Percentiles rank a stretch among this genome's conserved stretches.
Evolutionary conservation across 1,140 invertebrate genomes (phyloP).

Genomic region (Chrysoperla carnea): DNA sequence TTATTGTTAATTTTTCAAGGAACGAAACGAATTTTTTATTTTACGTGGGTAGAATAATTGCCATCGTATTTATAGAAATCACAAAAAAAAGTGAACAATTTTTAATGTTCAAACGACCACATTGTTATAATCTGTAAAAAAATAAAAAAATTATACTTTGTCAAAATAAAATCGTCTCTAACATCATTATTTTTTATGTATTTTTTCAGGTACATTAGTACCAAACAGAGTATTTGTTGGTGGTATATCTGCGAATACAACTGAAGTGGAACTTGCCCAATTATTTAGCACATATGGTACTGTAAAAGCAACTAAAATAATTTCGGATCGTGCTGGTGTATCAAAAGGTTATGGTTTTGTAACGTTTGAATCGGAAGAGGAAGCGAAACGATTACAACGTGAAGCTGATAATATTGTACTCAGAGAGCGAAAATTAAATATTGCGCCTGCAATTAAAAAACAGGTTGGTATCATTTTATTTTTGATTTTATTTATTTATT

Average conservation of each 20-base stretch:
- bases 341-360: slow-evolving; percentile 93
- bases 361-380: slow-evolving; percentile 84
- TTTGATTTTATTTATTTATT: slow-evolving; percentile 4
- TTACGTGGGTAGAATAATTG: too few species aligned
- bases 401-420: slow-evolving; percentile 39
- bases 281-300: slow-evolving; percentile 76
- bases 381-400: slow-evolving; percentile 55
- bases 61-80: too few species aligned
- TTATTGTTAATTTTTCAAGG: too few species aligned
- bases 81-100: too few species aligned
- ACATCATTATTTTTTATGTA: slow-evolving; percentile 1
- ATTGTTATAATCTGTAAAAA: too few species aligned
- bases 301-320: slow-evolving; percentile 87
- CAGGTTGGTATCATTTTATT: slow-evolving; percentile 31
- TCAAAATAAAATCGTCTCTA: too few species aligned
- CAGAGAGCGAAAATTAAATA: slow-evolving; percentile 69
- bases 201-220: slow-evolving; percentile 52
- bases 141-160: too few species aligned
- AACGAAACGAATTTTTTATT: too few species aligned
- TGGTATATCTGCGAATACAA: slow-evolving; percentile 75
- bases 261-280: slow-evolving; percentile 64
- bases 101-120: too few species aligned
- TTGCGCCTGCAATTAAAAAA: slow-evolving; percentile 81
- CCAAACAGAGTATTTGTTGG: slow-evolving; percentile 91
- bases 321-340: slow-evolving; percentile 80